Base-by-base conservation (phyloP, 2,888 invertebrate genomes). In the Deladenus siricidicola region DNA sequence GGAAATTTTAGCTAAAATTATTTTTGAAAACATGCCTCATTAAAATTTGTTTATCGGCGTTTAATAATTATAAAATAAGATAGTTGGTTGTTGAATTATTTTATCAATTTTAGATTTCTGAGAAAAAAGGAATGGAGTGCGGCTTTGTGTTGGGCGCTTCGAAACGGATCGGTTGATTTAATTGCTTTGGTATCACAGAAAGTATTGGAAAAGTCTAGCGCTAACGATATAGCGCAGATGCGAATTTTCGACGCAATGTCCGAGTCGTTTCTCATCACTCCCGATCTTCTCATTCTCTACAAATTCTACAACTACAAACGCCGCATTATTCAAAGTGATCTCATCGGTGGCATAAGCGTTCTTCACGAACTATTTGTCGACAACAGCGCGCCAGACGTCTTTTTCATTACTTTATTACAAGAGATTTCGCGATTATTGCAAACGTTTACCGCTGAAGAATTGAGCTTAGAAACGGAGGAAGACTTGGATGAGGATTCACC, bases 271-370 rank as follows among this genome's bases (percentile, higher is more conserved):
- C 43, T 52, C 39, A 52, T 50, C 47, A 58, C 49, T 43, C 63
- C 63, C 19, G 64, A 52, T 23, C 65, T 63, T 21, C 39, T 63
- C 24, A 42, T 63, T 6, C 63, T 63, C 34, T 64, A 63, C 48
- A 62, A 64, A 24, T 63, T 63, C 51, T 63, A 63, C 49, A 58
- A 57, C 17, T 63, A 65, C 53, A 62, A 64, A 17, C 51, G 65
- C 14, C 52, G 24, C 28, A 17, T 64, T 23, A 8, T 53, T 17
- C 43, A 64, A 29, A 64, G 65, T 2, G 61, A 63, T 43, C 34
- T 64, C 17, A 44, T 47, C 23, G 65, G 65, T 28, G 63, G 64
- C 6, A 58, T 56, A n/a, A 42, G 30, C 28, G 28, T 42, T 14
- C 57, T 63, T 17, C 49, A 63, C n/a, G 64, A 63, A 51, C 28